These are phyloP conservation scores for Melanostoma scalare DNA, from an alignment of 2,888 invertebrate species.

Conservation along the genomic window DNA sequence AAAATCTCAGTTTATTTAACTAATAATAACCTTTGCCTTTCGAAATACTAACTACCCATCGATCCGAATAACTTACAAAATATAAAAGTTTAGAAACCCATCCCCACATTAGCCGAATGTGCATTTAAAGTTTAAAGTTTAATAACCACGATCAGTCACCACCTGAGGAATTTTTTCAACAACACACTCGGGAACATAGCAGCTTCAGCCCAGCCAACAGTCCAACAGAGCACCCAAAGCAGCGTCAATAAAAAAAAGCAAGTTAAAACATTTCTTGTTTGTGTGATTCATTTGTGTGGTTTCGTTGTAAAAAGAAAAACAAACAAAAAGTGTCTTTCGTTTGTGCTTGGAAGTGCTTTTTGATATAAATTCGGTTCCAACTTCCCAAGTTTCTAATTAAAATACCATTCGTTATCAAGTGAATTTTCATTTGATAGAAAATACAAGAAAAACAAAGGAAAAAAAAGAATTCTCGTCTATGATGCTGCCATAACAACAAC, in stretches of 20 bases:
- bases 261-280: slow-evolving; percentile 51
- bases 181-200: slow-evolving; percentile 49
- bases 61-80: slow-evolving; percentile 20
- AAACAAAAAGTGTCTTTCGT: slow-evolving; percentile 1
- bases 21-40: slow-evolving; percentile 25
- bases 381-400: not conserved
- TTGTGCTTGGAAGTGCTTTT: slow-evolving; percentile 10
- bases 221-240: slow-evolving; percentile 4
- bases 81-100: too few species aligned
- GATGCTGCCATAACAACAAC: slow-evolving; percentile 59
- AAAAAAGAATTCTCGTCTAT: slow-evolving; percentile 12
- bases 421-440: not conserved
- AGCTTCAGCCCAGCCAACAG: slow-evolving; percentile 30
- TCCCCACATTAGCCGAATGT: slow-evolving; percentile 26
- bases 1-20: slow-evolving; percentile 30
- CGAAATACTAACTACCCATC: slow-evolving; percentile 38
- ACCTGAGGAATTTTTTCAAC: slow-evolving; percentile 68
- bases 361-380: not conserved
- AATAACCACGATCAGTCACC: slow-evolving; percentile 47
- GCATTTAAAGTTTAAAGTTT: slow-evolving; percentile 31
- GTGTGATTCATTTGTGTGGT: slow-evolving; percentile 59
- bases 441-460: not conserved
- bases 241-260: slow-evolving; percentile 29
- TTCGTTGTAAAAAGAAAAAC: slow-evolving; percentile 6
- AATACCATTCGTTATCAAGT: not conserved